Evolutionary conservation across 1,140 invertebrate genomes (phyloP).

Genomic region (Pectinophora gossypiella): DNA sequence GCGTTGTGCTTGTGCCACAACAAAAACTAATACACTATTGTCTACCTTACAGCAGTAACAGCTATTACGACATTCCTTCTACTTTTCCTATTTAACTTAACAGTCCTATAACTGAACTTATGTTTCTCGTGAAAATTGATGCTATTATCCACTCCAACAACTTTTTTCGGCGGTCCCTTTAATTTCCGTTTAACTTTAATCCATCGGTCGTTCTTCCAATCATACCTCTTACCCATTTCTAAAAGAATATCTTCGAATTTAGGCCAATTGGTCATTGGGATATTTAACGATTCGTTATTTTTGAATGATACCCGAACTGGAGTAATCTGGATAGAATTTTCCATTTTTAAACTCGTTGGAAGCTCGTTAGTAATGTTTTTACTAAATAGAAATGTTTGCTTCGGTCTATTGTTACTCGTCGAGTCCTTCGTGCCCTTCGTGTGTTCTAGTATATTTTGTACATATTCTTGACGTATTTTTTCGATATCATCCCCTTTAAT

Average conservation of each 20-base stretch:
- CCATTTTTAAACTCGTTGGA: too few relatives aligned
- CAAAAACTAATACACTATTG: too few relatives aligned
- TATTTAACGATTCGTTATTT: neutral
- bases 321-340: neutral
- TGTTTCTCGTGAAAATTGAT: conserved; percentile 44
- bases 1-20: too few relatives aligned
- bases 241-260: conserved; percentile 59
- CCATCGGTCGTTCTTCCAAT: conserved; percentile 68
- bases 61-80: conserved; percentile 62
- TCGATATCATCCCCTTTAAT: neutral
- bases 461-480: neutral
- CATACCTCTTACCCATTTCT: conserved; percentile 58
- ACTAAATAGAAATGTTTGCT: neutral
- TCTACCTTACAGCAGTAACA: conserved; percentile 65
- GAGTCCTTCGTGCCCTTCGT: neutral
- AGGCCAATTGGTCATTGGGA: conserved; percentile 36
- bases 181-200: conserved; percentile 58
- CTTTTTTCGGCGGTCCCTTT: conserved; percentile 18
- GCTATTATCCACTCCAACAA: conserved; percentile 19
- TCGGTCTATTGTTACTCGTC: neutral
- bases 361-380: neutral
- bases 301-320: neutral
- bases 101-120: conserved; percentile 59
- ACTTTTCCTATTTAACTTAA: conserved; percentile 63
- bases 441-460: neutral